Conservation (phyloP, 2,113 vertebrate species). For the Heliornis fulica region DNA sequence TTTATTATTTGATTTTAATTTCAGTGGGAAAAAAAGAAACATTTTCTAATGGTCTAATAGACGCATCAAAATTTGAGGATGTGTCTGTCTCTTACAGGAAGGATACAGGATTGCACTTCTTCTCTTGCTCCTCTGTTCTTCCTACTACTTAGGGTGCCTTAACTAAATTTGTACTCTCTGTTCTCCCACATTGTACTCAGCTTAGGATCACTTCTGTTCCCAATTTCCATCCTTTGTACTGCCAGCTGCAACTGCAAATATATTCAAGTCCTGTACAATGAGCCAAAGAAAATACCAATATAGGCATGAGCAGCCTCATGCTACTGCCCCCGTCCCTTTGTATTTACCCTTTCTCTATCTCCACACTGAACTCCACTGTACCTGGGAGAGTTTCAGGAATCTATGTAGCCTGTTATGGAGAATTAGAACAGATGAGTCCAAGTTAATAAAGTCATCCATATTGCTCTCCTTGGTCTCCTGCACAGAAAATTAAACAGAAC, state of each 20-base stretch:
- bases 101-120: not conserved
- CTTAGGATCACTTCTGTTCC: not conserved
- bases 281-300: not conserved
- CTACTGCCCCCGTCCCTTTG: not conserved
- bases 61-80: not conserved
- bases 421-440: not conserved
- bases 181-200: not conserved
- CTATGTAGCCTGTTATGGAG: not conserved
- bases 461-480: rapidly evolving
- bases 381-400: not conserved
- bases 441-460: not conserved
- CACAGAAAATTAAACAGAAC: not conserved
- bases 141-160: not conserved
- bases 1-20: not conserved
- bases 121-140: not conserved
- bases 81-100: not conserved
- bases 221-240: not conserved
- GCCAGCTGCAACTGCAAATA: not conserved
- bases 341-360: not conserved
- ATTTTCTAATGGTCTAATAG: not conserved
- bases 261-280: not conserved
- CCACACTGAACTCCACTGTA: not conserved
- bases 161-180: not conserved
- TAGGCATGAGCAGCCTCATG: not conserved
- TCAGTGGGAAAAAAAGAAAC: not conserved